A percentile compares a stretch with the other conserved stretches of the same genome.
These are phyloP conservation scores for Cerastis leucographa DNA, from an alignment of 2,888 invertebrate species.

Conservation along the genomic window DNA sequence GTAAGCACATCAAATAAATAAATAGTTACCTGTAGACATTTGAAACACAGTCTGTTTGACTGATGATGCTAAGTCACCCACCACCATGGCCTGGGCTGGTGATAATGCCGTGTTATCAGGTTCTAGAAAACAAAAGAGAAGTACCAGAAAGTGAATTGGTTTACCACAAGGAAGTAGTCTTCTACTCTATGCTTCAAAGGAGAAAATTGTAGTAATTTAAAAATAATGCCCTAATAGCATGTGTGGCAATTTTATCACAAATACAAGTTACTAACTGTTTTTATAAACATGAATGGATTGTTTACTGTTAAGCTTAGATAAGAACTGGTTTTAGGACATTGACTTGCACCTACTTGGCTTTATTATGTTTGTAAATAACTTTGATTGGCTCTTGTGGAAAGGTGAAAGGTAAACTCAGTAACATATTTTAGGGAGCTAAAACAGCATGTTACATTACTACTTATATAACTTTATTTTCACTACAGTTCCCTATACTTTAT, in stretches of 20 bases:
- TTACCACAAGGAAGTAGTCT: neutral
- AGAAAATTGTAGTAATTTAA: neutral
- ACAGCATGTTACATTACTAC: neutral
- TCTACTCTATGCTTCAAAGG: neutral
- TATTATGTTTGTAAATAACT: neutral
- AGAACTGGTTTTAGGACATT: slow-evolving; percentile 4
- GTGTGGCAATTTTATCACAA: slow-evolving; percentile 30
- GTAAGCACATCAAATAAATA: neutral
- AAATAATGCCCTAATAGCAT: neutral
- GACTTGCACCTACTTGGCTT: neutral
- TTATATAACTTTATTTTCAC: neutral
- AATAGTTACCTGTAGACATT: slow-evolving; percentile 93
- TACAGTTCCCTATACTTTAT: neutral
- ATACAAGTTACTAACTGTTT: neutral
- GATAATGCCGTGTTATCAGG: slow-evolving; percentile 93
- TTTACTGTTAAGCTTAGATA: slow-evolving; percentile 40
- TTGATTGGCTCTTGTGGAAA: neutral
- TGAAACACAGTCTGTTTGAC: slow-evolving; percentile 95
- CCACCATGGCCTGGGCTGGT: slow-evolving; percentile 92
- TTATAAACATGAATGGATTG: slow-evolving; percentile 34
- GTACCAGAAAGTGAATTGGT: neutral
- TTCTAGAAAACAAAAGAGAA: slow-evolving; percentile 83
- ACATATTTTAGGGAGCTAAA: neutral
- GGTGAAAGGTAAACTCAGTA: slow-evolving; percentile 28
- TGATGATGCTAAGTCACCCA: slow-evolving; percentile 94